These are phyloP conservation scores for Phalacrocorax carbo DNA, from an alignment of 2,113 vertebrate genomes.

Conservation along the genomic window DNA sequence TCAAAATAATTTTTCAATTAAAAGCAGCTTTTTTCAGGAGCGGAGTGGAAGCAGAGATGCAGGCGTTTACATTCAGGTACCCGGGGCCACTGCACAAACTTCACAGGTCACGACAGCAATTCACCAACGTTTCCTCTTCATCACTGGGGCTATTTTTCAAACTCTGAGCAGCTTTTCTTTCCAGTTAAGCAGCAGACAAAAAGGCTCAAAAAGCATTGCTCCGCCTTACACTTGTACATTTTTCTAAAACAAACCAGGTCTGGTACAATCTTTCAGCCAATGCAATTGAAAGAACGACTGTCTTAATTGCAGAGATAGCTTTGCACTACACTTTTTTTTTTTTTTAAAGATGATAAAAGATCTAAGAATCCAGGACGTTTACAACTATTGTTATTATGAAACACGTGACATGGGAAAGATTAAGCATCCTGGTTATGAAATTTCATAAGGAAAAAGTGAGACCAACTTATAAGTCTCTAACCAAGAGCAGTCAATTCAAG, in stretches of 20 bases:
- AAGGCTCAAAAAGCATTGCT: neutral
- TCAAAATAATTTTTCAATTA: neutral
- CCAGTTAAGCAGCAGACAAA: accelerated
- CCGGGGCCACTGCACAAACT: neutral
- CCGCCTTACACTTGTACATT: neutral
- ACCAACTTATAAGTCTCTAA: neutral
- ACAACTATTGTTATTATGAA: neutral
- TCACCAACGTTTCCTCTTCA: neutral
- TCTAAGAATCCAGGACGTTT: neutral
- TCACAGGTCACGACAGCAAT: neutral
- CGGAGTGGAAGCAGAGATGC: neutral
- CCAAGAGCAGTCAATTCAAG: neutral
- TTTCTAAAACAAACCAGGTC: neutral
- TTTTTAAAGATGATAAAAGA: neutral
- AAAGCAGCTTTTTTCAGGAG: neutral
- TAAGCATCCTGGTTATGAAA: neutral
- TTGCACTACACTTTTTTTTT: neutral
- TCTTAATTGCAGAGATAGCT: neutral
- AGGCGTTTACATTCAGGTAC: neutral
- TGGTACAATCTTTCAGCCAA: neutral
- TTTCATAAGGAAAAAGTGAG: neutral
- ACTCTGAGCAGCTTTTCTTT: neutral
- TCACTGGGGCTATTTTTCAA: neutral
- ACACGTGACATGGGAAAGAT: neutral
- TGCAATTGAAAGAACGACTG: neutral